Evolutionary conservation across 1,140 invertebrate species (phyloP).

Genomic region (Caenorhabditis elegans): WBcel235 BX284604.4:9543501-9544000

Average conservation of each 20-base stretch:
- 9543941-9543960: constrained; percentile 68
- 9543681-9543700: constrained; percentile 59
- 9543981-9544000: constrained; percentile 67
- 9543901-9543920: constrained; percentile 66
- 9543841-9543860: constrained; percentile 54
- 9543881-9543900: constrained; percentile 61
- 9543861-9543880: constrained; percentile 65
- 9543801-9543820: constrained; percentile 59
- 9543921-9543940: constrained; percentile 69
- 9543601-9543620: constrained; percentile 70
- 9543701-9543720: constrained; percentile 63
- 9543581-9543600: constrained; percentile 67
- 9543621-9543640: constrained; percentile 65
- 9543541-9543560: constrained; percentile 67
- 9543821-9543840: constrained; percentile 60
- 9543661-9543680: constrained; percentile 16
- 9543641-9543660: background rate
- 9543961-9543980: constrained; percentile 69
- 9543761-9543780: background rate
- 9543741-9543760: constrained; percentile 64
- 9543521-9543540: constrained; percentile 67
- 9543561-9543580: constrained; percentile 69
- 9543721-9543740: constrained; percentile 64
- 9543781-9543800: background rate
- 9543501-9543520: background rate